Conservation (phyloP, 2,113 vertebrate genomes). For the Phyllostomus hastatus region DNA sequence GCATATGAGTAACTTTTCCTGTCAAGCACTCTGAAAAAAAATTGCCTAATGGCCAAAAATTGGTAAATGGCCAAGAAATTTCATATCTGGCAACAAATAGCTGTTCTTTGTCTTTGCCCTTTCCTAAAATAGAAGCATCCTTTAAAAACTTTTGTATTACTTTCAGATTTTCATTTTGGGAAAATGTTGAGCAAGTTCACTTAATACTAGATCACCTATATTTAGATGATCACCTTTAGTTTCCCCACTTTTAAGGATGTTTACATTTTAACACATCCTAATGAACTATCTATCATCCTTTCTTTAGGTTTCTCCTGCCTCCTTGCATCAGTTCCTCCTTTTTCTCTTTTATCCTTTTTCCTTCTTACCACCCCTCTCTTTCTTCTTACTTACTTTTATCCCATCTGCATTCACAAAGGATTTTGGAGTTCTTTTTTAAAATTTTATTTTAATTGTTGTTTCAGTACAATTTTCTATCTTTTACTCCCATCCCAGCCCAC, state of each 20-base stretch:
- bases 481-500: no score
- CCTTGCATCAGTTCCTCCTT: neutral
- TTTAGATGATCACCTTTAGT: neutral
- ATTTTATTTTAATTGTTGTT: no score
- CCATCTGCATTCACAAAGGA: neutral
- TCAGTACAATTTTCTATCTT: no score
- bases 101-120: neutral
- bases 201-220: neutral
- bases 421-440: neutral
- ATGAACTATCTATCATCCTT: neutral
- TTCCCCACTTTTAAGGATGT: neutral
- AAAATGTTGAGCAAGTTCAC: neutral
- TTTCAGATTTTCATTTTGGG: neutral
- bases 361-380: neutral
- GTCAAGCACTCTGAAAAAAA: neutral
- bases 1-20: neutral
- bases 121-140: conserved; percentile 15
- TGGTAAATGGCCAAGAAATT: neutral
- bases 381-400: neutral
- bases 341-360: neutral
- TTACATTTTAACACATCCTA: neutral
- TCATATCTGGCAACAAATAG: neutral
- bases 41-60: no score
- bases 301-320: neutral
- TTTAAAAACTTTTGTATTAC: neutral